Conservation (phyloP, 2,888 invertebrate species). For the Linyphia triangularis region DNA sequence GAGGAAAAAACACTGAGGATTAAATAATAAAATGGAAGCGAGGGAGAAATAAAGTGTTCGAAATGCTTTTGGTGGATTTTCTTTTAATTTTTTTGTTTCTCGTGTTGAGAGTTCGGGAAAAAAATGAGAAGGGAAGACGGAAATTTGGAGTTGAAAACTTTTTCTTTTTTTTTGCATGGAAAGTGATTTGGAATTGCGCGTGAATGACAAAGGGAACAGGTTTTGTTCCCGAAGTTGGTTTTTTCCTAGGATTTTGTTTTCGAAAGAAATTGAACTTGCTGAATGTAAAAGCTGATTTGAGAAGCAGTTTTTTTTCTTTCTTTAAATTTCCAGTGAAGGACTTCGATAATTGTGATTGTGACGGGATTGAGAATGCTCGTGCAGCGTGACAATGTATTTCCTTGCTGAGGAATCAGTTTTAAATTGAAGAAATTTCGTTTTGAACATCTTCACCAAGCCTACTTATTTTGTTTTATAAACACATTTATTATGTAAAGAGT, state of each 20-base stretch:
- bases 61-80: neutral
- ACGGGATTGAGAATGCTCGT: neutral
- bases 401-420: neutral
- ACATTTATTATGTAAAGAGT: no score
- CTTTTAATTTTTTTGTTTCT: neutral
- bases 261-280: neutral
- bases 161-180: neutral
- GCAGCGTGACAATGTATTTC: neutral
- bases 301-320: neutral
- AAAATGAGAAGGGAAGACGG: neutral
- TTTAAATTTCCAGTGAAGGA: neutral
- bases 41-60: slow-evolving; percentile 3
- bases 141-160: slow-evolving; percentile 1
- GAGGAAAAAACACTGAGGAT: neutral
- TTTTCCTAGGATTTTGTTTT: neutral
- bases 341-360: neutral
- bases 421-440: no score
- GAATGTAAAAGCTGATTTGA: neutral
- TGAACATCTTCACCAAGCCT: no score
- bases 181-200: neutral
- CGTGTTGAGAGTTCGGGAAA: neutral
- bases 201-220: slow-evolving; percentile 3
- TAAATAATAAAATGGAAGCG: slow-evolving; percentile 9
- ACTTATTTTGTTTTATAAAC: no score
- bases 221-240: neutral